Base-by-base conservation (phyloP, 2,113 vertebrate genomes). In the Bungarus multicinctus region DNA sequence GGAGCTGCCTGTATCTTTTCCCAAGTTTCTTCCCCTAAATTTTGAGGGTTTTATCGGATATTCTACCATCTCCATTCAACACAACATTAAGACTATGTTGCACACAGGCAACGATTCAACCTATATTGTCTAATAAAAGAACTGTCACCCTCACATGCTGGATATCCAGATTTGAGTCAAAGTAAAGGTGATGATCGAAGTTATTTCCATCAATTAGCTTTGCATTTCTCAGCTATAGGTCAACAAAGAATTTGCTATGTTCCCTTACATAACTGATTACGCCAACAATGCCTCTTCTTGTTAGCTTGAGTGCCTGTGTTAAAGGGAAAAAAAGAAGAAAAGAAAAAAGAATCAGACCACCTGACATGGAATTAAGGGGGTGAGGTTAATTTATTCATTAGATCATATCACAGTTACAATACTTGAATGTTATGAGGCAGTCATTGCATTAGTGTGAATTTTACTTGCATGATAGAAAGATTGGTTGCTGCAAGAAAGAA, bases 121-220 rank as follows among this genome's bases (percentile, higher is more conserved):
- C 69, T 34, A 98, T 95, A 53, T 98, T 93, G 0, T 90, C 93
- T 8, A 27, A 97, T 92, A 88, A 99, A 99, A 0, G 92, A 94
- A 88, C 98, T 98, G 91, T 99, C 99, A 95, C 99, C 98, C 30
- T 99, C 99, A 58, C 99, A 6, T 97, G 97, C 9, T 96, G 97
- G 89, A 98, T 97, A 91, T 99, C 98, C 93, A 98, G 95, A 86
- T 97, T 94, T 27, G 98, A 97, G 88, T 85, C 97, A 95, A 99
- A 98, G 95, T 98, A 99, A 22, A 99, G 98, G 12, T 94, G 95
- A 93, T 98, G 98, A 95, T 98, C 99, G 91, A 99, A 97, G 91
- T 98, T 98, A 96, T 98, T 98, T 64, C 99, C 99, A 39, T 99
- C 99, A 47, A 99, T 98, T 27, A 99, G 94, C 54, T 96, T 97